Conservation (phyloP, 2,888 invertebrate genomes). For the Amorpha juglandis region DNA sequence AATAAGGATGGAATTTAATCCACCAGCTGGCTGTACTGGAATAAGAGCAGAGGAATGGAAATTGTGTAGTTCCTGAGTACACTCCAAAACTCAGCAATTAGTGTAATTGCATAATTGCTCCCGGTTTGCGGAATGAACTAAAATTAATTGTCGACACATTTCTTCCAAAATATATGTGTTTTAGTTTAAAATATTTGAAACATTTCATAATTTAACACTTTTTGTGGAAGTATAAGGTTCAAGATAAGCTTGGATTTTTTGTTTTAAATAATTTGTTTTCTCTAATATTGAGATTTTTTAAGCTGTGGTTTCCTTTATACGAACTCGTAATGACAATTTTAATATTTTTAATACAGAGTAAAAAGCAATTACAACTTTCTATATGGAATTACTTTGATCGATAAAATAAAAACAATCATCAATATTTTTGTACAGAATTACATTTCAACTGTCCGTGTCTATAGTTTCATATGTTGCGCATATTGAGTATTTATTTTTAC, state of each 20-base stretch:
- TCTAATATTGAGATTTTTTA: too few species aligned
- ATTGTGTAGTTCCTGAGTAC: slow-evolving; percentile 15
- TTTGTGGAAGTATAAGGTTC: background rate
- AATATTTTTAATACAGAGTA: too few species aligned
- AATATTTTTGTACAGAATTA: background rate
- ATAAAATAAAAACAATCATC: background rate
- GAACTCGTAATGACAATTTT: too few species aligned
- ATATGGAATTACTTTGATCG: background rate
- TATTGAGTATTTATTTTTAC: slow-evolving; percentile 55
- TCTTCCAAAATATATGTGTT: background rate
- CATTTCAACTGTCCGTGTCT: slow-evolving; percentile 28
- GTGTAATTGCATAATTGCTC: slow-evolving; percentile 8
- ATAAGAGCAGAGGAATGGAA: background rate
- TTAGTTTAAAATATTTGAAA: background rate
- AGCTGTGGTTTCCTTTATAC: too few species aligned
- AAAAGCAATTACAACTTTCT: too few species aligned
- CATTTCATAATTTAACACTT: background rate
- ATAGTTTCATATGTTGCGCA: slow-evolving; percentile 17
- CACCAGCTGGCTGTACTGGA: background rate
- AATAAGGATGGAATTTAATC: background rate
- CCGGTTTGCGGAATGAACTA: slow-evolving; percentile 23
- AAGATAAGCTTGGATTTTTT: background rate
- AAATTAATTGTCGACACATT: slow-evolving; percentile 10
- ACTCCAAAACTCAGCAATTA: slow-evolving; percentile 9
- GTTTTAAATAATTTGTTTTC: too few species aligned